A percentile compares a stretch with the other conserved stretches of the same genome.
These are phyloP conservation scores for Thyatira batis DNA, from an alignment of 2,888 invertebrate species.

Conservation along the genomic window DNA sequence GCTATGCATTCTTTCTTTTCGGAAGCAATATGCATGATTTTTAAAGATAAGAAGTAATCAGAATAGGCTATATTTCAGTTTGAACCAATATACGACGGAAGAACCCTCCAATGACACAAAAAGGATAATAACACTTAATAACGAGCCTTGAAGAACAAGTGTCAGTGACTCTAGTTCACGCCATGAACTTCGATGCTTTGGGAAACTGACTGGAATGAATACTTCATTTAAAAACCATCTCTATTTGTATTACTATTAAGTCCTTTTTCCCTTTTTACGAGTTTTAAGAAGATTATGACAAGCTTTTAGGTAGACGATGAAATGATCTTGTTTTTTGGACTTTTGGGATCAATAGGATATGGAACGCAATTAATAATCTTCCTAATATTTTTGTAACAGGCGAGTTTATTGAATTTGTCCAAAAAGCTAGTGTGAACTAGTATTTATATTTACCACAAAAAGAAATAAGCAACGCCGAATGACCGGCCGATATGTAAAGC, in stretches of 20 bases:
- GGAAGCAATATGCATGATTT: no score
- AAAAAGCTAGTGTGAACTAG: not conserved
- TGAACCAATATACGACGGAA: not conserved
- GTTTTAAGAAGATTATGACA: no score
- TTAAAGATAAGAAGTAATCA: no score
- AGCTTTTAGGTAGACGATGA: no score
- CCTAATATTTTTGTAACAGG: no score
- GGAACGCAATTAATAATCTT: no score
- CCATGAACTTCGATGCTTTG: not conserved
- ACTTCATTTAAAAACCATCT: not conserved
- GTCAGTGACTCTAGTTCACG: not conserved
- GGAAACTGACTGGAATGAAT: not conserved
- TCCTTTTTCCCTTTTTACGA: no score
- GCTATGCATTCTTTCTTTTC: no score
- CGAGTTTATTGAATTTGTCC: no score
- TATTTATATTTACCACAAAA: not conserved
- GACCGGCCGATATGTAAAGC: not conserved
- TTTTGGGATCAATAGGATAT: no score
- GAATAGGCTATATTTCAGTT: not conserved
- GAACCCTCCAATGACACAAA: not conserved
- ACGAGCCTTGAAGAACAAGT: not conserved
- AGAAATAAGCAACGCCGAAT: constrained; percentile 13
- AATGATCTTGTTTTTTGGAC: no score
- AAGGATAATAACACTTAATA: not conserved
- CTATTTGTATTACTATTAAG: not conserved